These are phyloP conservation scores for Theonella swinhoei DNA, from an alignment of 37 sponge, comb jelly and placozoan genomes.

Conservation along the genomic window DNA sequence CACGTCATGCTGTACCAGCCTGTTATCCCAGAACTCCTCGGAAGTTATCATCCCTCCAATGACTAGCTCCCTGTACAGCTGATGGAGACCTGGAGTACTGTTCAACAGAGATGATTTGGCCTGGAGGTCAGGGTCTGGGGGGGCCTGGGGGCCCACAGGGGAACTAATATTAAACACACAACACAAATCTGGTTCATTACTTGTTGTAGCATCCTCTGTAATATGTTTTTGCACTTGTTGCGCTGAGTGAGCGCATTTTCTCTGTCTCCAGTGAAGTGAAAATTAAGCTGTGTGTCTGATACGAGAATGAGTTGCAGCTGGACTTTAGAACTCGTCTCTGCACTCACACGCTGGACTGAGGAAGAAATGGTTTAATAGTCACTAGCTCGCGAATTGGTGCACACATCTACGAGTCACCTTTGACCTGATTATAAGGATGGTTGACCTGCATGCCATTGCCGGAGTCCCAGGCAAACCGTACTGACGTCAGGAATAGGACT, in stretches of 20 bases:
- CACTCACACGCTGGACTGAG: slow-evolving; percentile 80
- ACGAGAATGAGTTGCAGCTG: slow-evolving; percentile 85
- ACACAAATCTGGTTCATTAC: slow-evolving; percentile 30
- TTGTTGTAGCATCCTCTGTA: slow-evolving; percentile 52
- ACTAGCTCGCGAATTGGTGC: neutral
- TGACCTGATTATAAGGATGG: slow-evolving; percentile 58
- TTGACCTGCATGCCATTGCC: slow-evolving; percentile 50
- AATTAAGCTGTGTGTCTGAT: slow-evolving; percentile 45
- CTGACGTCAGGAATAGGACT: slow-evolving; percentile 57
- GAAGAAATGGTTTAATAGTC: neutral
- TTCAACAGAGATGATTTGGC: slow-evolving; percentile 73
- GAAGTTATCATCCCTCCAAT: slow-evolving; percentile 71
- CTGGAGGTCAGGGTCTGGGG: slow-evolving; percentile 60
- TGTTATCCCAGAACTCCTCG: slow-evolving; percentile 91
- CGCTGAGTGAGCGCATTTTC: slow-evolving; percentile 44
- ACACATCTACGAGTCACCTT: slow-evolving; percentile 27
- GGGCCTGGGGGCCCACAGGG: slow-evolving; percentile 3
- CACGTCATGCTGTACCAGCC: neutral
- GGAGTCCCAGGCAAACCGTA: slow-evolving; percentile 74
- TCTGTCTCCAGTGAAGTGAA: slow-evolving; percentile 72
- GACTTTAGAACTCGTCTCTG: slow-evolving; percentile 78
- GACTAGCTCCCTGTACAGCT: slow-evolving; percentile 89
- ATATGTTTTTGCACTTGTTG: slow-evolving; percentile 30
- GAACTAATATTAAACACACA: no score
- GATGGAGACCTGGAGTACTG: slow-evolving; percentile 58